Conservation (phyloP, 2,113 vertebrate species). For the Micromys minutus region DNA sequence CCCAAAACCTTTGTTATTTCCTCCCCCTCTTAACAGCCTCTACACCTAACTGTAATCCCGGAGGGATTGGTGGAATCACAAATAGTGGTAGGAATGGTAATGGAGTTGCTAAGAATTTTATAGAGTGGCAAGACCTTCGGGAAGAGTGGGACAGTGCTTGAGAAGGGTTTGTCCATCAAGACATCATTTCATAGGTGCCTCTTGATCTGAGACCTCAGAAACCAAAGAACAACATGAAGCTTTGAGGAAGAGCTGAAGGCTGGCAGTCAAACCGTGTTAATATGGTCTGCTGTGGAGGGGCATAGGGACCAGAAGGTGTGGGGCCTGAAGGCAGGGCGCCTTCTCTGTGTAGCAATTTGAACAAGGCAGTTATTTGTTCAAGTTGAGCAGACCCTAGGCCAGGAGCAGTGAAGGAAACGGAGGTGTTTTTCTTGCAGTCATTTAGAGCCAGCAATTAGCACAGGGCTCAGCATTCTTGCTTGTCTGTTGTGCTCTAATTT, state of each 20-base stretch:
- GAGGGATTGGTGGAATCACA: neutral
- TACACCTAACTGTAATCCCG: neutral
- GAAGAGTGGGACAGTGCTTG: neutral
- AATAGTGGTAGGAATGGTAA: conserved; percentile 32
- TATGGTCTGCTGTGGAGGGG: neutral
- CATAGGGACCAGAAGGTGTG: neutral
- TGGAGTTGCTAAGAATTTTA: conserved; percentile 10
- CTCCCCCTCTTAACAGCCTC: rapidly evolving
- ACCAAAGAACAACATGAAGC: neutral
- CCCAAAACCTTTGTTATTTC: neutral
- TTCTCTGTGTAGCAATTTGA: neutral
- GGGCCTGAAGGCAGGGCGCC: neutral
- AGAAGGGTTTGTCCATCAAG: neutral
- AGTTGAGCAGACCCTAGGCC: neutral
- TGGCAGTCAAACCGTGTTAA: neutral
- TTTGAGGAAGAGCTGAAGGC: neutral
- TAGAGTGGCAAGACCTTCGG: neutral
- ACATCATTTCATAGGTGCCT: neutral
- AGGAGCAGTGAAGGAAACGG: neutral
- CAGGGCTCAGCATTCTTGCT: neutral
- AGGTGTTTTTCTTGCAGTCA: neutral
- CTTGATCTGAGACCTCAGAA: neutral
- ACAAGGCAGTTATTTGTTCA: neutral
- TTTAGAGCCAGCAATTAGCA: neutral
- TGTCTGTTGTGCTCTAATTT: neutral